Conservation (phyloP, 1,140 invertebrate genomes). For the Geopemphigus sp. region DNA sequence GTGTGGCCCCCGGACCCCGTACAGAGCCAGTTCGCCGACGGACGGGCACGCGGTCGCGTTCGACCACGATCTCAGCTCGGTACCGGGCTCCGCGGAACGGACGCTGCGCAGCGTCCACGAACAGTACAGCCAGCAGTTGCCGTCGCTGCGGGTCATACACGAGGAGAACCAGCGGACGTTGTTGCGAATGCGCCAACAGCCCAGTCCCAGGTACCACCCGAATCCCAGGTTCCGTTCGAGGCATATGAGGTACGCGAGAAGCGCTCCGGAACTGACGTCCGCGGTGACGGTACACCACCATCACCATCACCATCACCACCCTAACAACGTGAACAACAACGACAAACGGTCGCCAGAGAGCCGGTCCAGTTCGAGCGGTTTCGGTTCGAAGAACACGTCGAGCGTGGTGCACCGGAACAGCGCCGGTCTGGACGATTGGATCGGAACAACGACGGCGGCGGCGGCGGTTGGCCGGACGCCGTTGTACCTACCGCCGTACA, state of each 20-base stretch:
- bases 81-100: slow-evolving; percentile 69
- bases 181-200: slow-evolving; percentile 4
- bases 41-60: slow-evolving; percentile 63
- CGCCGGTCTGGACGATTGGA: slow-evolving; percentile 68
- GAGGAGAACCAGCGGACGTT: slow-evolving; percentile 61
- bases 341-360: slow-evolving; percentile 77
- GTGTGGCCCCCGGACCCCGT: slow-evolving; percentile 57
- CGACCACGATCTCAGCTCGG: slow-evolving; percentile 77
- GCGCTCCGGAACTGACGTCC: slow-evolving; percentile 62
- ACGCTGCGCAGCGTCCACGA: slow-evolving; percentile 68
- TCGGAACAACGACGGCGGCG: slow-evolving; percentile 61
- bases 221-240: slow-evolving; percentile 60
- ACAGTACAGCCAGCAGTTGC: slow-evolving; percentile 71
- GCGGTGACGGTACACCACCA: slow-evolving; percentile 53
- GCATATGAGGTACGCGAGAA: slow-evolving; percentile 65
- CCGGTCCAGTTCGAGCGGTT: slow-evolving; percentile 81
- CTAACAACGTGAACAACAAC: slow-evolving; percentile 58
- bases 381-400: slow-evolving; percentile 83
- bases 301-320: slow-evolving; percentile 58
- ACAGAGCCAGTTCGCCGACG: slow-evolving; percentile 67
- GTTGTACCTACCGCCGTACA: too few relatives aligned
- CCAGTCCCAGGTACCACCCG: slow-evolving; percentile 47
- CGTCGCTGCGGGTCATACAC: slow-evolving; percentile 70
- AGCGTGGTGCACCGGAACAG: slow-evolving; percentile 60
- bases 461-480: too few relatives aligned